Evolutionary conservation across 1,140 invertebrate species (phyloP).

Genomic region (Gryon sp.): DNA sequence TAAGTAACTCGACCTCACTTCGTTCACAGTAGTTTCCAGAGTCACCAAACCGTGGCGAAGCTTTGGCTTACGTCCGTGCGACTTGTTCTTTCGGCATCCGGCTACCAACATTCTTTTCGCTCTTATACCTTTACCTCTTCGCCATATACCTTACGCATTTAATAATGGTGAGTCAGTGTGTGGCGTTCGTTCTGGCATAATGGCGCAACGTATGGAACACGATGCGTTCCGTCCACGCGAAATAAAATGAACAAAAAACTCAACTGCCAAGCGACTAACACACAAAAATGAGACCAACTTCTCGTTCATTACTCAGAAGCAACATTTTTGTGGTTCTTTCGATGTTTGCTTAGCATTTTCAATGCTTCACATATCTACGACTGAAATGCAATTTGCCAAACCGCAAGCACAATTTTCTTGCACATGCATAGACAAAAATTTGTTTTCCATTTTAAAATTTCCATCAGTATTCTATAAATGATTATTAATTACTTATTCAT

Average conservation of each 20-base stretch:
- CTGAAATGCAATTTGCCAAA: too few species aligned
- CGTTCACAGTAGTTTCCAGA: slow-evolving; percentile 51
- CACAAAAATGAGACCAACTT: slow-evolving; percentile 5
- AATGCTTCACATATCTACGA: too few species aligned
- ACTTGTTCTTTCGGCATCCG: slow-evolving; percentile 68
- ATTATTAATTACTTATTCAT: too few species aligned
- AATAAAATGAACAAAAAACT: slow-evolving; percentile 22
- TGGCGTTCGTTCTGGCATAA: slow-evolving; percentile 57
- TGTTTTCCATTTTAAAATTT: too few species aligned
- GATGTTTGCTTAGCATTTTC: neutral
- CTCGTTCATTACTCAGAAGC: slow-evolving; percentile 1
- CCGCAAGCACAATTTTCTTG: too few species aligned
- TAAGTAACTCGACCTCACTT: slow-evolving; percentile 50
- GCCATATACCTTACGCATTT: slow-evolving; percentile 64
- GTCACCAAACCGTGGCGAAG: slow-evolving; percentile 66
- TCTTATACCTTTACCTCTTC: slow-evolving; percentile 62
- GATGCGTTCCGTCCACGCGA: slow-evolving; percentile 38
- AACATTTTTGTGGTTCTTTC: neutral
- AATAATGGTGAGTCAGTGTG: slow-evolving; percentile 65
- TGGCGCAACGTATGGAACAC: slow-evolving; percentile 35
- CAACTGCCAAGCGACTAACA: neutral
- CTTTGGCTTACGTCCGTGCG: slow-evolving; percentile 68
- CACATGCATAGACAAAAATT: too few species aligned
- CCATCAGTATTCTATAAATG: too few species aligned
- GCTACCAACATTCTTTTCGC: slow-evolving; percentile 71